Conservation (phyloP, 1,140 invertebrate species). For the Asbolus verrucosus region DNA sequence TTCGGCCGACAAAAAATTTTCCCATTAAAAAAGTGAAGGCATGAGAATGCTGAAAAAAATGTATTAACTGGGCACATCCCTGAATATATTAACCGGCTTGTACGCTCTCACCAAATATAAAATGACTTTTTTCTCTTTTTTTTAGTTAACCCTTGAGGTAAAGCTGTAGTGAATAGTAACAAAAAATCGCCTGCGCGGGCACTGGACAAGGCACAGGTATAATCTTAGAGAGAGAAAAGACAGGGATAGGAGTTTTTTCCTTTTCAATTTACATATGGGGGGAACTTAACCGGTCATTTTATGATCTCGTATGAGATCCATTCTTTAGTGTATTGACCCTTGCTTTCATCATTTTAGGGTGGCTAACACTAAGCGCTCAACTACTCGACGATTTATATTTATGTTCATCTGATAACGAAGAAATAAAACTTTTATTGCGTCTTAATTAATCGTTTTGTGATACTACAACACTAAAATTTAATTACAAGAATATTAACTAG, state of each 20-base stretch:
- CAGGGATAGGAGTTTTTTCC: slow-evolving; percentile 27
- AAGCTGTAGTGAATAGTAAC: slow-evolving; percentile 26
- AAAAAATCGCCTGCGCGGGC: slow-evolving; percentile 27
- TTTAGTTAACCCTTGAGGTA: slow-evolving; percentile 31
- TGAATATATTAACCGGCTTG: slow-evolving; percentile 29
- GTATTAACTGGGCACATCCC: slow-evolving; percentile 19
- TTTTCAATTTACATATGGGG: slow-evolving; percentile 34
- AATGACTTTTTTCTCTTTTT: slow-evolving; percentile 35
- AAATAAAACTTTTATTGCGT: not conserved
- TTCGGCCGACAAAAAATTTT: slow-evolving; percentile 1
- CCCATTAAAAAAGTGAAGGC: slow-evolving; percentile 19
- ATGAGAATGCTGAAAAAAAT: slow-evolving; percentile 21
- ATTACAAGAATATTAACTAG: too few relatives aligned
- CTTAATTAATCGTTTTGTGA: too few relatives aligned
- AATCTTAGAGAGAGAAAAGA: slow-evolving; percentile 24
- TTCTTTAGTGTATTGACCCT: slow-evolving; percentile 42
- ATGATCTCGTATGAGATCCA: slow-evolving; percentile 40
- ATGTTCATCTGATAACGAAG: not conserved
- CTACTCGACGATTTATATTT: slow-evolving; percentile 1
- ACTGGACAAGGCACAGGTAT: slow-evolving; percentile 34
- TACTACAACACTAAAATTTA: too few relatives aligned
- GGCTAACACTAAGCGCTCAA: not conserved
- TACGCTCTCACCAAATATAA: slow-evolving; percentile 32
- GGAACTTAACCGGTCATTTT: slow-evolving; percentile 43
- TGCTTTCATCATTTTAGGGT: slow-evolving; percentile 30